These are phyloP conservation scores for Atherinomorus stipes DNA, from an alignment of 2,113 vertebrate genomes.

Conservation along the genomic window DNA sequence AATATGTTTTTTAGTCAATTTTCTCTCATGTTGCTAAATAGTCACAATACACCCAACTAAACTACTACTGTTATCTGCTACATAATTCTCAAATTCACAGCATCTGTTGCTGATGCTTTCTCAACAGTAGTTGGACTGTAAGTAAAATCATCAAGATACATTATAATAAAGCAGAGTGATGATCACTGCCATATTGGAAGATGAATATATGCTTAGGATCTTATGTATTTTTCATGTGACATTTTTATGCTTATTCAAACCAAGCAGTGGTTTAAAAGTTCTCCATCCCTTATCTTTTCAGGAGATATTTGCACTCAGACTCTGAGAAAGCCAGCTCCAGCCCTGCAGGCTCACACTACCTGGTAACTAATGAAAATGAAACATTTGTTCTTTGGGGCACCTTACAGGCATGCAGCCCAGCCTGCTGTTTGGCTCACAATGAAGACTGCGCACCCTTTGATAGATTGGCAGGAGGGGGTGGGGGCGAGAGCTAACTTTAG, in stretches of 20 bases:
- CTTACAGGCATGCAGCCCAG: constrained; percentile 62
- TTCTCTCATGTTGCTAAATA: too few species aligned
- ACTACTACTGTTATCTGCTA: too few species aligned
- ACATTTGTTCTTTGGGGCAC: constrained; percentile 80
- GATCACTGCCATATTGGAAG: constrained; percentile 35
- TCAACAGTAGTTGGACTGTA: too few species aligned
- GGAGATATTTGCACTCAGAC: constrained; percentile 57
- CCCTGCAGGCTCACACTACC: constrained; percentile 58
- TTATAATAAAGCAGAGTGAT: constrained; percentile 3
- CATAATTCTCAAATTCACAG: too few species aligned
- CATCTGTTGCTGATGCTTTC: too few species aligned
- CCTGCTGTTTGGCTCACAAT: constrained; percentile 66
- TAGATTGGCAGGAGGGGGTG: constrained; percentile 72
- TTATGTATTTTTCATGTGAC: constrained; percentile 38
- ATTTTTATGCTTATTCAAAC: constrained; percentile 38
- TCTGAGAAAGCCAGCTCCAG: constrained; percentile 31
- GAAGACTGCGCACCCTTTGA: constrained; percentile 73
- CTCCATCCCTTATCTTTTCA: constrained; percentile 49
- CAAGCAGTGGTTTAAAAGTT: constrained; percentile 66
- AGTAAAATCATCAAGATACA: neutral
- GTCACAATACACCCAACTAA: too few species aligned
- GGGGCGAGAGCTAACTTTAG: constrained; percentile 81
- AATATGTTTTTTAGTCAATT: too few species aligned
- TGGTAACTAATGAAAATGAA: constrained; percentile 82
- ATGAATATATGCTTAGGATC: constrained; percentile 44